These are phyloP conservation scores for Melanotus villosus DNA, from an alignment of 2,888 invertebrate species.

Conservation along the genomic window DNA sequence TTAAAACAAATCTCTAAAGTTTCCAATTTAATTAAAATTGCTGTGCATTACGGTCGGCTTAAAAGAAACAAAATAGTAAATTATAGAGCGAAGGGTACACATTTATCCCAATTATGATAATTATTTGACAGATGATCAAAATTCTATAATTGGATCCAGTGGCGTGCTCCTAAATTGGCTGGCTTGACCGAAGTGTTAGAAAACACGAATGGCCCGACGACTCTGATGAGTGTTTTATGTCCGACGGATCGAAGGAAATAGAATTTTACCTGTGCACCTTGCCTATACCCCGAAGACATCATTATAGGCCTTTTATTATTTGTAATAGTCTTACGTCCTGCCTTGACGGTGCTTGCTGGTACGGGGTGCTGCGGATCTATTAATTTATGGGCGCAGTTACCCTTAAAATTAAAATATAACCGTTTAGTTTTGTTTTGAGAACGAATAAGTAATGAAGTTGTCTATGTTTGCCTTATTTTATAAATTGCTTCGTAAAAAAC, in stretches of 20 bases:
- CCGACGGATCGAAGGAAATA: conserved; percentile 33
- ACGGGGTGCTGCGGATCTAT: conserved; percentile 34
- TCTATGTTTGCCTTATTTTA: background rate
- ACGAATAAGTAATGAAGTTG: conserved; percentile 28
- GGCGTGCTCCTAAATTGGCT: conserved; percentile 17
- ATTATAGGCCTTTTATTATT: conserved; percentile 47
- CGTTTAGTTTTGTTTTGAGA: background rate
- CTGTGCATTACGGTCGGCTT: conserved; percentile 41
- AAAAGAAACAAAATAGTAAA: conserved; percentile 43
- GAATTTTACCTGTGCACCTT: conserved; percentile 47
- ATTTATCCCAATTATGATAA: conserved; percentile 47
- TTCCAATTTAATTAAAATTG: conserved; percentile 45
- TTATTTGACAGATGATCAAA: conserved; percentile 48
- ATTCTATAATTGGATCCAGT: conserved; percentile 43
- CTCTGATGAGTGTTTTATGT: conserved; percentile 30
- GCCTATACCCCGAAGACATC: conserved; percentile 41
- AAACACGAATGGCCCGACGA: conserved; percentile 6
- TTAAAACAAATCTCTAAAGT: conserved; percentile 36
- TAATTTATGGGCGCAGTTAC: conserved; percentile 36
- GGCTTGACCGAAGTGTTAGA: background rate
- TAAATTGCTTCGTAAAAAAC: background rate
- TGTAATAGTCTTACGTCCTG: conserved; percentile 42
- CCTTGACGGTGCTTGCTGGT: conserved; percentile 22
- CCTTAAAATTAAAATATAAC: conserved; percentile 33
- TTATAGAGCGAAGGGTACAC: conserved; percentile 45